Base-by-base conservation (phyloP, 1,140 invertebrate genomes). In the Drosophila leontia region DNA sequence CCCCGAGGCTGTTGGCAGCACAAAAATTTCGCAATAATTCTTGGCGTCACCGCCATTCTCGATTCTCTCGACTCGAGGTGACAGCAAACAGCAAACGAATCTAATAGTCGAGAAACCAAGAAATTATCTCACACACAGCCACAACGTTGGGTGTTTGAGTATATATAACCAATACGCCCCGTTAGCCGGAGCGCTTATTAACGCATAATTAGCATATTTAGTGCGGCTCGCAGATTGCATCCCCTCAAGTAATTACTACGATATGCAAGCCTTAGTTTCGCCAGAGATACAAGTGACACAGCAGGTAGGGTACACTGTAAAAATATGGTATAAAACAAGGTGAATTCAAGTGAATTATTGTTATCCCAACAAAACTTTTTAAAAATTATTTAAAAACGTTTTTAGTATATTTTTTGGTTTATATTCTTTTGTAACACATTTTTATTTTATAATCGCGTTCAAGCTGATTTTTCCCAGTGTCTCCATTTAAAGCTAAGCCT, bases 131-230 rank as follows among this genome's bases (percentile, higher is more conserved):
- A 83, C 48, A 78, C 51, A 59, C 39, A 59, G 44, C 13, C 13
- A 44, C 34, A 13, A n/a, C 19, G 19, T 45, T 41, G 32, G 32
- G 26, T 48, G 34, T 48, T 15, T n/a, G 37, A 42, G 50, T 76
- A 51, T 37, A 77, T 77, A 69, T 47, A 26, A 48, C 45, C 51
- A 59, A 63, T 61, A 59, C 50, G 42, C 56, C 47, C 75, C 69
- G 65, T 69, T 78, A 62, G 69, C 78, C 56, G 70, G 75, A 35
- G 60, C 82, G 84, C 84, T 87, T 88, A 88, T 88, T 88, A 87
- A 88, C 85, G 84, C 84, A 90, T 88, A 88, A 88, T 88, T 88
- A 88, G 84, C 84, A 88, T 88, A 88, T 84, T 90, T 88, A 88
- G 84, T 81, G 68, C 59, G 56, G 80, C 68, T 74, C 69, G 47